Percentiles rank a stretch among this genome's conserved stretches.
phyloP scores from a whole-genome alignment of 1,140 invertebrate genomes.

The Brevipalpus yothersi region DNA sequence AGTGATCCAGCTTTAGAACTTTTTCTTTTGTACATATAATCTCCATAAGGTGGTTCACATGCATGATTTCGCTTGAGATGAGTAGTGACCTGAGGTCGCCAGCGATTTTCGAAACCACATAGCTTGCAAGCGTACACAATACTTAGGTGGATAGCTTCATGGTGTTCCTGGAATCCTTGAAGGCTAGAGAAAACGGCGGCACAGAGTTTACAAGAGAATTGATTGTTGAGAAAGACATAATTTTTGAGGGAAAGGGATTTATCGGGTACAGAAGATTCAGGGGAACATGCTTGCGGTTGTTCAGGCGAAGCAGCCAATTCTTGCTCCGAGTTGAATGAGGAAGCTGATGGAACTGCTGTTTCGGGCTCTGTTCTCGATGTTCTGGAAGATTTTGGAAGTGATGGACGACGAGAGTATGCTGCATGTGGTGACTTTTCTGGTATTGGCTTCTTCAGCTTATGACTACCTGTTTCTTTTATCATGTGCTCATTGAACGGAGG shows the following conservation, averaged over 20 bases:
- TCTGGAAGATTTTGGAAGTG: not conserved
- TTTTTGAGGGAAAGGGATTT: not conserved
- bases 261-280: too few species aligned
- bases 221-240: not conserved
- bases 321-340: too few species aligned
- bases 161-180: not conserved
- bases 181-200: not conserved
- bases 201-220: not conserved
- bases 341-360: too few species aligned
- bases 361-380: too few species aligned
- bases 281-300: too few species aligned
- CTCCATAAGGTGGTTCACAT: not conserved
- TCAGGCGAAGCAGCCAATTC: too few species aligned
- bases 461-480: not conserved
- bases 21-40: not conserved
- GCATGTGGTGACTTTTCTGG: not conserved
- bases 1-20: not conserved
- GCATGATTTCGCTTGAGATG: not conserved
- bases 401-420: not conserved
- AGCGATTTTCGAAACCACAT: not conserved
- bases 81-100: not conserved
- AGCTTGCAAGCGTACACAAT: not conserved
- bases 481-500: not conserved
- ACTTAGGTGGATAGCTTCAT: not conserved
- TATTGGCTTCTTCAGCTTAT: not conserved